These are phyloP conservation scores for Spilosoma lubricipeda DNA, from an alignment of 2,888 invertebrate genomes.

Conservation along the genomic window DNA sequence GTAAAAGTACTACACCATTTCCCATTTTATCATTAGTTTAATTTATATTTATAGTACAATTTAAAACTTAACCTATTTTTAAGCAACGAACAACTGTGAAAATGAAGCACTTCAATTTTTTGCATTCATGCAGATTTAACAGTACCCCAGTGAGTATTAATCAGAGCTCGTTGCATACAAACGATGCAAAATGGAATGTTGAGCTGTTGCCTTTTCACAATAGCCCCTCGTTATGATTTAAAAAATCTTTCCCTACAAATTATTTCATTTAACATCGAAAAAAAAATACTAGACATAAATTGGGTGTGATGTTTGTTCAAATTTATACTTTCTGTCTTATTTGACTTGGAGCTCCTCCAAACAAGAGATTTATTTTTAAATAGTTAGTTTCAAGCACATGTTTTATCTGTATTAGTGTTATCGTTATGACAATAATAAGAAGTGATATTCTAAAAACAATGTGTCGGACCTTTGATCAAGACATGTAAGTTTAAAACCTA, in stretches of 20 bases:
- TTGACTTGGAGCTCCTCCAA: no score
- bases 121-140: constrained; percentile 9
- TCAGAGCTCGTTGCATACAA: constrained; percentile 34
- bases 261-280: neutral
- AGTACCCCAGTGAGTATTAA: constrained; percentile 30
- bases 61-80: no score
- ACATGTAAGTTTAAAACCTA: no score
- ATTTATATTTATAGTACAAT: no score
- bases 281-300: neutral
- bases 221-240: constrained; percentile 9
- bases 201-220: constrained; percentile 16
- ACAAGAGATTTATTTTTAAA: no score
- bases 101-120: neutral
- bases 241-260: neutral
- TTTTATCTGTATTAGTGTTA: no score
- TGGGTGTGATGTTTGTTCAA: neutral
- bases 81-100: neutral
- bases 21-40: no score
- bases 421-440: no score
- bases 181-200: constrained; percentile 21
- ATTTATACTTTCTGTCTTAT: neutral
- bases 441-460: no score
- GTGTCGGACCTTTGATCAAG: no score
- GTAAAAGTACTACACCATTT: no score
- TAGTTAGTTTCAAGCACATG: no score